Evolutionary conservation across 2,888 invertebrate species (phyloP), one percentile per base, ranked within the genome.

Genomic region (Cerceris ruficornis): DNA sequence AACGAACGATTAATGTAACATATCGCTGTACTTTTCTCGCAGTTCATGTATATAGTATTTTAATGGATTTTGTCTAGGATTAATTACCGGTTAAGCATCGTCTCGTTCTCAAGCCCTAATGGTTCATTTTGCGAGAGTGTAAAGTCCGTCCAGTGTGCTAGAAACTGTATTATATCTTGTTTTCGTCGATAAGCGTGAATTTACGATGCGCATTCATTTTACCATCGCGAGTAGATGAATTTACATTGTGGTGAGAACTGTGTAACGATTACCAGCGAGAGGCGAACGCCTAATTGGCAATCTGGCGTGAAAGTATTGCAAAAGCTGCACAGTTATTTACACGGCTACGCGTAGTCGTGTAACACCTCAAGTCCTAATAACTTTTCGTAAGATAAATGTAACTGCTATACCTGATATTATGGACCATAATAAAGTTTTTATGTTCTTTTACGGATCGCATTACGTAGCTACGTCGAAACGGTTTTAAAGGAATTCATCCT

Each of bases 341-440:
- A 73, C 70, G 58, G 75, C 67, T 73, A 59, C 55, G 54, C 41
- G 14, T 66, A 77, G 61, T 50, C 67, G 50, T 72, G 67, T 66
- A 72, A 46, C 66, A 71, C 59, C 64, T 43, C 70, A 80, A 74
- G 66, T 83, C 68, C 49, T 73, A 77, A 76, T 64, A 74, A 78
- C 64, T 77, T 77, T 75, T 75, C 61, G 60, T 75, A 71, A 75
- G 17, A 14, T 84, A 79, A 81, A 74, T 88, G 83, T 88, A 87
- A 87, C 66, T 74, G 72, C 77, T 87, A 88, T 87, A 85, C 79
- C 84, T 86, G 86, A 86, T 85, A 87, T 86, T 84, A 88, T 84
- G 85, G 86, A 88, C 85, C 86, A 87, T 85, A 89, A 90, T 89
- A 87, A 90, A 89, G 71, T 88, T 89, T 90, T 89, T 88, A 90